Evolutionary conservation across 2,113 vertebrate species (phyloP).

Genomic region (Aegithalos caudatus): DNA sequence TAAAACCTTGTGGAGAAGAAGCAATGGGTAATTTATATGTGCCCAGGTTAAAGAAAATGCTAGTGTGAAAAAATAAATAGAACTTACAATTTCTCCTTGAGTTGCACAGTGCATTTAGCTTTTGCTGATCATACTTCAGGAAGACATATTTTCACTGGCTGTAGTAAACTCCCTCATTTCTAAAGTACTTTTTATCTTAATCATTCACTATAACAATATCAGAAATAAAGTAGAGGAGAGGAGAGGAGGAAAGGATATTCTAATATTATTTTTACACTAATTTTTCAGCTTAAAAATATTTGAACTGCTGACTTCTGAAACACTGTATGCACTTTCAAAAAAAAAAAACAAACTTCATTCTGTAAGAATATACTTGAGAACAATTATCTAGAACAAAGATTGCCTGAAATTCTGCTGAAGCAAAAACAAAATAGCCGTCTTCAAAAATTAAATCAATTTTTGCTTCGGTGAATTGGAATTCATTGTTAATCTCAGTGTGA

Average conservation of each 20-base stretch:
- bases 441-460: constrained; percentile 23
- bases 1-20: not conserved
- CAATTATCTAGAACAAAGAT: not conserved
- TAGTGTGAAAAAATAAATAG: not conserved
- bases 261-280: not conserved
- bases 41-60: not conserved
- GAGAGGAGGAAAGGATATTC: not conserved
- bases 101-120: not conserved
- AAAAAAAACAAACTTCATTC: not conserved
- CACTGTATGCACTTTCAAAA: not conserved
- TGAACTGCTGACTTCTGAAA: not conserved
- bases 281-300: not conserved
- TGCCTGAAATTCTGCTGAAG: not conserved
- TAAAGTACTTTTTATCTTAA: not conserved
- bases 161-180: not conserved
- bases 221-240: not conserved
- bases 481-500: not conserved
- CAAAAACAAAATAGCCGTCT: not conserved
- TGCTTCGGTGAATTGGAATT: not conserved
- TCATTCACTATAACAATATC: not conserved
- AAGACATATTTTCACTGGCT: not conserved
- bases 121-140: not conserved
- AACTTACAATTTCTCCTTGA: not conserved
- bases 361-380: not conserved
- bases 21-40: not conserved